Evolutionary conservation across 2,888 invertebrate species (phyloP), one percentile per base, ranked within the genome.

Genomic region (Neoitamus cyanurus): DNA sequence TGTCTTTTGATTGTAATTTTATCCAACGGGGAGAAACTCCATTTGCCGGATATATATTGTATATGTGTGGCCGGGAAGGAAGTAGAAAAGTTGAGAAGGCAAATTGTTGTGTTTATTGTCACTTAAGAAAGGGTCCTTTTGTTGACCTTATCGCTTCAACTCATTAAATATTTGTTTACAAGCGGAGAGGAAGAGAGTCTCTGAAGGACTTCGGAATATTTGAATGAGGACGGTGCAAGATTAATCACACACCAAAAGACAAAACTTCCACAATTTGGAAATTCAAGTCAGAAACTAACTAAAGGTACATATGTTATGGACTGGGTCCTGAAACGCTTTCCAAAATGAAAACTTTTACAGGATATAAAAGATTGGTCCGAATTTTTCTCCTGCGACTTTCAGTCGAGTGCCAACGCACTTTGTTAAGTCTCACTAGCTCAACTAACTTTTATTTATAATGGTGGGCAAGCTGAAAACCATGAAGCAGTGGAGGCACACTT

Each of bases 81-180:
- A 70, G 70, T 31, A 70, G 70, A 34, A 70, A 70, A 70, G 31
- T 78, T 58, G 58, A 58, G 48, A 42, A 31, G 58, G 42, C 15
- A 78, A 31, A 78, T 48, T 31, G 30, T 48, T 48, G 46, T 78
- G 31, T 78, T 78, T 58, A 48, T 78, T 31, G 58, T 42, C 78
- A 78, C 78, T 78, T 78, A 78, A 78, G 31, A 58, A 58, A 48
- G 48, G 48, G 48, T 46, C 48, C 48, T 25, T 75, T 20, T n/a
- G 75, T 75, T 75, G 37, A 30, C 42, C 42, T 28, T 75, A 37
- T 75, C 28, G 28, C 42, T 42, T 42, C 20, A 75, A 25, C 34
- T 42, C 28, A 75, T 75, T 42, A 75, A 75, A 42, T 75, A 42
- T 42, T 75, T 42, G 37, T 75, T 75, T 75, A 42, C 28, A 58